Evolutionary conservation across 1,140 invertebrate genomes (phyloP), one percentile per base, ranked within the genome.

Genomic region (Drosophila triauraria): DNA sequence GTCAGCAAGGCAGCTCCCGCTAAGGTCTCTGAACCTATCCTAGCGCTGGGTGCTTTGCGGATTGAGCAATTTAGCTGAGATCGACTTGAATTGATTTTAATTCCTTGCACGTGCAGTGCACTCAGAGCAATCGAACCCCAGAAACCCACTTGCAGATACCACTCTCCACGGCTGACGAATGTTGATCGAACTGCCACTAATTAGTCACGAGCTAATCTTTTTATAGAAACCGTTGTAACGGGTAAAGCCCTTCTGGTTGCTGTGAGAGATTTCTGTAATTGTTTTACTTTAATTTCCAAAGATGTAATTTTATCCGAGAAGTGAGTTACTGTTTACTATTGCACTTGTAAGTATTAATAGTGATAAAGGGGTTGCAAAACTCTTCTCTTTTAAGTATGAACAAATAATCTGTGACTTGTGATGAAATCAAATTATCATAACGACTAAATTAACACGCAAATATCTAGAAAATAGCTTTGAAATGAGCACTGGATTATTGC

Each of bases 41-140:
- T 30, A 63, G 56, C 53, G 48, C 7, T 25, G 20, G 47, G 27
- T 46, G 46, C 32, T 25, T 17, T n/a, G 47, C 9, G 12, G 15
- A 32, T 60, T 8, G 58, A 30, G 7, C 46, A 87, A 83, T 78
- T 56, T 13, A 61, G 32, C 8, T n/a, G 30, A 54, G 57, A 64
- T 83, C 35, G 35, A 88, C 47, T 30, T 70, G 48, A 88, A 88
- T 88, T 88, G 80, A 68, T 80, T 69, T 84, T 40, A 88, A 81
- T 87, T 88, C 35, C 17, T 0, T 84, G 80, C 84, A 87, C 77
- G 80, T 87, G 84, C 80, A 83, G 78, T 84, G 84, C 59, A 88
- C 84, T 47, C 80, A 61, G 17, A 51, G 35, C 30, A 69, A 48
- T 27, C 15, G 32, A 54, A 48, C 35, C 32, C 48, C 42, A 44